Evolutionary conservation across 2,797 vertebrate genomes (phyloP), one percentile per base, ranked within the genome.

Genomic region (Lepus townsendii): DNA sequence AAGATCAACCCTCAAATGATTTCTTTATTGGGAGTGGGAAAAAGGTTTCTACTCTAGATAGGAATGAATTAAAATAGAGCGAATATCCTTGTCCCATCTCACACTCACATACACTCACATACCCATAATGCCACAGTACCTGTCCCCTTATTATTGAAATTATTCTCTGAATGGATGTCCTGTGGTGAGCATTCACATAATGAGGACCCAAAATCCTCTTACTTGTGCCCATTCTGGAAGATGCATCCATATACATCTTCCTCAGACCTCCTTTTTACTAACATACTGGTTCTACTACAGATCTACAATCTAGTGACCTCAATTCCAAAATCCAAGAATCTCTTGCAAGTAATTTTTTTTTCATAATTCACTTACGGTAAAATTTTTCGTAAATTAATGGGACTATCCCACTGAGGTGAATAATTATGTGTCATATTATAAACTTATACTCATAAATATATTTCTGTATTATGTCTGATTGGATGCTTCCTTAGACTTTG

Each of bases 1-100:
- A 97, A 93, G 82, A 97, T 93, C 93, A 95, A 93, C 27, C 14
- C 35, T 92, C 66, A 50, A 82, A 73, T 35, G 76, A 71, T 60
- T 47, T 68, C 95, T 79, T 88, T 35, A 60, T 26, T 88, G 24
- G 17, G 71, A 88, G 22, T 77, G 13, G 57, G 54, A 38, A 94
- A 57, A 83, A 4, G 16, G 20, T 27, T 80, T 88, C 19, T 83
- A 86, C 60, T 88, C 20, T 63, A 54, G 9, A 54, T 14, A 77
- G 10, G 6, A 92, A 17, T 20, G 57, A 13, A 35, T 38, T 83
- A 54, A 83, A 84, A 42, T 22, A 35, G 84, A 30, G n/a, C 20
- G 0, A 47, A 8, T 83, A 26, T 32, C 32, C 13, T 78, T 22
- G 9, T 54, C 7, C 68, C 62, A 86, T 79, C 32, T 83, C 22